Percentiles rank a stretch among this genome's conserved stretches.
These are phyloP conservation scores for Chanos chanos DNA, from an alignment of 2,797 vertebrate genomes.

Conservation along the genomic window DNA sequence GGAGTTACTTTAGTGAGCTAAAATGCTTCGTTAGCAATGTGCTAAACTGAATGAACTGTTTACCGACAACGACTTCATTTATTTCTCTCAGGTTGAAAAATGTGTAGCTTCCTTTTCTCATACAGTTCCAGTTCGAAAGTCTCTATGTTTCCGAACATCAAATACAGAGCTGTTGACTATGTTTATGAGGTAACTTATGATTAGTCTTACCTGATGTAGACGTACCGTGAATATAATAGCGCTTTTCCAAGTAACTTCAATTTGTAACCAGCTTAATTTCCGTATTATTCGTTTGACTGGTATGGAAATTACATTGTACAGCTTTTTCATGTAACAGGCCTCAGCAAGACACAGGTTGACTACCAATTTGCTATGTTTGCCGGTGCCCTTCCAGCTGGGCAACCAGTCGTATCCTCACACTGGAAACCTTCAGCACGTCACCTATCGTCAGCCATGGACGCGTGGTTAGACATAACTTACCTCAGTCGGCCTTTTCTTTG, in stretches of 20 bases:
- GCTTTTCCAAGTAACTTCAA: too few species aligned
- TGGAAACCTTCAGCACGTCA: conserved; percentile 49
- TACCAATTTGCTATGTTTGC: conserved; percentile 59
- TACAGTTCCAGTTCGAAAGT: not conserved
- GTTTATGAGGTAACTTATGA: conserved; percentile 68
- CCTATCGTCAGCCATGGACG: conserved; percentile 69
- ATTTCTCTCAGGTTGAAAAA: too few species aligned
- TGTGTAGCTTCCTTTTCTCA: not conserved
- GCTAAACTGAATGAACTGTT: too few species aligned
- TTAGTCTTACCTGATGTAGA: too few species aligned
- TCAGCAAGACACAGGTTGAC: conserved; percentile 52
- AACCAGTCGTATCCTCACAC: conserved; percentile 51
- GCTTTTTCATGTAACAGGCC: conserved; percentile 44
- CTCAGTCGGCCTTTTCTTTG: too few species aligned
- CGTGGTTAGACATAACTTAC: conserved; percentile 55
- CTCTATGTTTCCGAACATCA: conserved; percentile 52
- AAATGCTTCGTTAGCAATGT: too few species aligned
- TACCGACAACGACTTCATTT: too few species aligned
- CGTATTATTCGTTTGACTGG: not conserved
- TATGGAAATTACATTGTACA: not conserved
- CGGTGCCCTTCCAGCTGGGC: conserved; percentile 55
- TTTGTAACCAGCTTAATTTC: not conserved
- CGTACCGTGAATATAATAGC: too few species aligned
- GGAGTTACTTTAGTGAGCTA: too few species aligned
- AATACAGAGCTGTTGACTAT: conserved; percentile 67